Base-by-base conservation (phyloP, 2,113 vertebrate genomes). In the Callionymus lyra region DNA sequence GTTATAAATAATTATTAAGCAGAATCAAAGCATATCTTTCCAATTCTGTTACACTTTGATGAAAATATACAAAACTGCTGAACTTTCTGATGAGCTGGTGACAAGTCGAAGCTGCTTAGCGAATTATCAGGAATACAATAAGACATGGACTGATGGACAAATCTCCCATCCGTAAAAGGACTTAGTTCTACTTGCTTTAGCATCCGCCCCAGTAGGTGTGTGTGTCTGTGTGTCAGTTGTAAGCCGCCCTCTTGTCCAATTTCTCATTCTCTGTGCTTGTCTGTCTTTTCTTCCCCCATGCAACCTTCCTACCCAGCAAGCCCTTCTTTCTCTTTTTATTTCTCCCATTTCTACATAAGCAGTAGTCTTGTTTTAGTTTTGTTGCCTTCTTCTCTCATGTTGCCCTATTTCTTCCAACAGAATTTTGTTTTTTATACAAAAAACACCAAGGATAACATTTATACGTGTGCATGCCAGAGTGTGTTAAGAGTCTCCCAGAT, bases 181-280 rank as follows among this genome's bases (percentile, higher is more conserved):
- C 66, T 82, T 82, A 82, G 80, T 82, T 82, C 80, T 59, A 78
- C 72, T 71, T 75, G 80, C 77, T 82, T 82, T 76, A 68, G 65
- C 52, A 51, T 66, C 55, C 35, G 44, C 49, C 21, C 47, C 35
- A 40, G 17, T 42, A 49, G 31, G 12, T 52, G 14, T 54, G 51
- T 51, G 47, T 45, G 33, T 47, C 41, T 41, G 44, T 32, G n/a
- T 40, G 39, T 19, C 41, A 31, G 52, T 48, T 41, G 59, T 15
- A 16, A 47, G 43, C 51, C 41, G 31, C 33, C 48, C 34, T 57
- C 47, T 61, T 37, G 41, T 56, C 51, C 55, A 51, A 41, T 44
- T 57, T 65, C 59, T 63, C 50, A 52, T 47, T 51, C 35, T 65
- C 45, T 42, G 33, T 33, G 9, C 39, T 18, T 12, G 15, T 53